A percentile compares a stretch with the other conserved stretches of the same genome.
These are phyloP conservation scores for Galeopterus variegatus DNA, from an alignment of 2,113 vertebrate genomes.

Conservation along the genomic window DNA sequence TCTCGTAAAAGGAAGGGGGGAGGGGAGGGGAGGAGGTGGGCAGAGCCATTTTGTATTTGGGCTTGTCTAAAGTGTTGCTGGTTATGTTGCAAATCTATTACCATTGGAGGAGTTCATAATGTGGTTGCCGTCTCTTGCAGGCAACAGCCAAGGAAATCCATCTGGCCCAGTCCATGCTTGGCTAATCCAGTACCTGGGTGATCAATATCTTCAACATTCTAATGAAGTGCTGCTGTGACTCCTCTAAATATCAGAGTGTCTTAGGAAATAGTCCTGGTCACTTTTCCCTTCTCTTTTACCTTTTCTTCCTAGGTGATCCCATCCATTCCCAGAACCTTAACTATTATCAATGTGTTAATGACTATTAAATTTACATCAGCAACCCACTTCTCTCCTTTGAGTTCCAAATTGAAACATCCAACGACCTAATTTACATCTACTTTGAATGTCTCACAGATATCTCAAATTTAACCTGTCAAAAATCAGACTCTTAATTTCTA, in stretches of 20 bases:
- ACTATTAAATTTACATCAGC: conserved; percentile 73
- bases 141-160: not conserved
- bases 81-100: too few relatives aligned
- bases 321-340: conserved; percentile 52
- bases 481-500: conserved; percentile 64
- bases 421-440: conserved; percentile 74
- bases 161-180: not conserved
- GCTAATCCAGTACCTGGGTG: not conserved
- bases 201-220: not conserved
- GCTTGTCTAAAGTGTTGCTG: too few relatives aligned
- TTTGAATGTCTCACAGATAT: conserved; percentile 75
- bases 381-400: conserved; percentile 68
- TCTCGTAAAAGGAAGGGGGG: too few relatives aligned
- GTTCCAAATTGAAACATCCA: conserved; percentile 54
- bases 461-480: conserved; percentile 74
- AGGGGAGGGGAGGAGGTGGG: too few relatives aligned
- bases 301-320: conserved; percentile 46
- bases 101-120: not conserved
- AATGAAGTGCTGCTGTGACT: not conserved
- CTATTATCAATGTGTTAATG: conserved; percentile 70
- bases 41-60: too few relatives aligned
- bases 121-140: not conserved
- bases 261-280: not conserved
- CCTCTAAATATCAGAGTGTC: not conserved
- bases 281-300: not conserved